Conservation (phyloP, 2,888 invertebrate genomes). For the Argynnis bischoffii region DNA sequence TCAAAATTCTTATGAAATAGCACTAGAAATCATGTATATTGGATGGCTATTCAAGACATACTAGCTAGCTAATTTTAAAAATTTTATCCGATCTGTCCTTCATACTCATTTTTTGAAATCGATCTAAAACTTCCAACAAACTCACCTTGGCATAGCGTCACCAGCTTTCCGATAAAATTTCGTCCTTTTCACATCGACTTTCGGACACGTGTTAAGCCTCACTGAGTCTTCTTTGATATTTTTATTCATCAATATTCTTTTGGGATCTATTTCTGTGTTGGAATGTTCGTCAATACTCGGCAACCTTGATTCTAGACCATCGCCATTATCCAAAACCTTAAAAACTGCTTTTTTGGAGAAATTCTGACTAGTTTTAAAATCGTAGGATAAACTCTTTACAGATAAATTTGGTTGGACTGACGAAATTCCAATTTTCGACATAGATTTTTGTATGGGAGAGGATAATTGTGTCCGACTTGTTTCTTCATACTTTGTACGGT, state of each 20-base stretch:
- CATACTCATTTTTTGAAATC: neutral
- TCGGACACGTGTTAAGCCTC: slow-evolving; percentile 58
- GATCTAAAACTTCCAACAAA: slow-evolving; percentile 12
- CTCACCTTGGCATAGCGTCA: slow-evolving; percentile 63
- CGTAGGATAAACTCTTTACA: slow-evolving; percentile 13
- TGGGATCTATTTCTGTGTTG: slow-evolving; percentile 50
- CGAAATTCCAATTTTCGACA: slow-evolving; percentile 1
- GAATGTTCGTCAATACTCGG: slow-evolving; percentile 74
- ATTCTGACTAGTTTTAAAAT: slow-evolving; percentile 37
- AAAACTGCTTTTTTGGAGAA: slow-evolving; percentile 48
- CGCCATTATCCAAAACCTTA: slow-evolving; percentile 62
- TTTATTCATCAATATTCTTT: slow-evolving; percentile 48
- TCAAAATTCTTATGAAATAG: too few species aligned
- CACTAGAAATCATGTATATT: too few species aligned
- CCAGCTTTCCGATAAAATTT: slow-evolving; percentile 66
- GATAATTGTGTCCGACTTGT: neutral
- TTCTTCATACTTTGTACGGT: slow-evolving; percentile 48
- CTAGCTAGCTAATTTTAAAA: neutral
- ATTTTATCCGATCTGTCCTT: neutral
- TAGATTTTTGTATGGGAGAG: neutral
- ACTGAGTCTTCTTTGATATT: slow-evolving; percentile 45
- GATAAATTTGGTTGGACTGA: neutral
- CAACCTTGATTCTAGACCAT: slow-evolving; percentile 59
- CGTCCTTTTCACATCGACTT: slow-evolving; percentile 51
- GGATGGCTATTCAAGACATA: too few species aligned